Conservation (phyloP, 2,888 invertebrate species). For the Sclerodermus sp. region DNA sequence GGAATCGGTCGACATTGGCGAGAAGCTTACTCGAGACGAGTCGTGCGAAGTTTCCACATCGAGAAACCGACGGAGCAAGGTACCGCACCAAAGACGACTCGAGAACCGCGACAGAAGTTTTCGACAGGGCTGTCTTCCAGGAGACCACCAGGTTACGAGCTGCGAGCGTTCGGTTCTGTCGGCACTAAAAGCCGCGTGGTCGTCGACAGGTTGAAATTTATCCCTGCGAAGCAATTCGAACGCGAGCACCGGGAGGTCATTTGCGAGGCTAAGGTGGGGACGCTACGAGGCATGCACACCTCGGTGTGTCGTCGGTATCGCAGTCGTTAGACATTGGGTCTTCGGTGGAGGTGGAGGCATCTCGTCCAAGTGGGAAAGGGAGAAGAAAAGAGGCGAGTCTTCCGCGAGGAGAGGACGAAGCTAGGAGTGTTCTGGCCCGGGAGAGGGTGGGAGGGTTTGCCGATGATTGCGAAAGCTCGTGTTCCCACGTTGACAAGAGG, state of each 20-base stretch:
- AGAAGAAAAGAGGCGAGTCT: slow-evolving; percentile 17
- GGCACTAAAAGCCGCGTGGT: slow-evolving; percentile 50
- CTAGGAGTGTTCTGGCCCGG: slow-evolving; percentile 26
- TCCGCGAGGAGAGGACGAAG: slow-evolving; percentile 12
- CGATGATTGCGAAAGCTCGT: slow-evolving; percentile 35
- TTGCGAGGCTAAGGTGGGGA: slow-evolving; percentile 37
- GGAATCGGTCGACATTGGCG: no score
- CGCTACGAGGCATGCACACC: slow-evolving; percentile 27
- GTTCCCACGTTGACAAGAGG: slow-evolving; percentile 44
- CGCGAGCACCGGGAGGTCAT: slow-evolving; percentile 53
- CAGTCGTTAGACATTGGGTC: not conserved
- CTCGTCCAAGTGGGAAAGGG: slow-evolving; percentile 5
- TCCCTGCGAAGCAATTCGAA: slow-evolving; percentile 51
- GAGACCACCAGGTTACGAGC: not conserved
- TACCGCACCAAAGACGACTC: no score
- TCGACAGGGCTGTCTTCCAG: no score
- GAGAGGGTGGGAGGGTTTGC: not conserved
- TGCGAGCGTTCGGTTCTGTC: slow-evolving; percentile 24
- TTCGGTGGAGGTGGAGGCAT: slow-evolving; percentile 20
- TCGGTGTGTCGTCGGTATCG: slow-evolving; percentile 15
- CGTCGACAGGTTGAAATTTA: slow-evolving; percentile 53
- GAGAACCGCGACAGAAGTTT: no score
- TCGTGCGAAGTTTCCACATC: no score
- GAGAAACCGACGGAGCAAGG: no score
- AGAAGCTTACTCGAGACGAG: no score